Evolutionary conservation across 1,140 invertebrate genomes (phyloP), one percentile per base, ranked within the genome.

Genomic region (Drosophila chauvacae): DNA sequence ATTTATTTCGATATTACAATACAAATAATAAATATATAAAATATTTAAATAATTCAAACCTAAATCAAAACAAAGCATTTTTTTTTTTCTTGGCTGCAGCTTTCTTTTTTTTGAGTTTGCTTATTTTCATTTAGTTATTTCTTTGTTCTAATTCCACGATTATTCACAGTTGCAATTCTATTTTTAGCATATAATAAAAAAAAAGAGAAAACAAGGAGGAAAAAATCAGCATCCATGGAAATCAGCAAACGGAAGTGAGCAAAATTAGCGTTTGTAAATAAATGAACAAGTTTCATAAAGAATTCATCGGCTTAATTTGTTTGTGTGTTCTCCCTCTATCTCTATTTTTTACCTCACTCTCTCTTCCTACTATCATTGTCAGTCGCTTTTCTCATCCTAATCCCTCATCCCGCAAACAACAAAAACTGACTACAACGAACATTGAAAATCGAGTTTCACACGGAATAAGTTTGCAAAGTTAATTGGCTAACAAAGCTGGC

Each of bases 391-490:
- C 50, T 50, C 37, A 45, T 18, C 41, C 50, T 30, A 66, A 48
- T n/a, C 26, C 68, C 26, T 10, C 23, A 58, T 53, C 14, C 48
- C 42, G 20, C 51, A 57, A 35, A 51, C 39, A 65, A 57, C 42
- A 65, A 50, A 20, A 57, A 66, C 30, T 48, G 7, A 42, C n/a
- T 42, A n/a, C 50, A 18, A 23, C 62, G 55, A 81, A 63, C 56
- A 82, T 80, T 80, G 51, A 77, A 83, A 83, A 64, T 64, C 77
- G 80, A 80, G 80, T 88, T 87, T 87, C 80, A 88, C 80, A 88
- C 84, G 84, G 72, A 83, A 84, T 87, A 84, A 83, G 84, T 87
- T 87, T 73, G 72, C 80, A 62, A 82, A 77, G 77, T 88, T 88
- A 87, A 87, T 88, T 87, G 84, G 83, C 83, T 82, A 73, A 70